Base-by-base conservation (phyloP, 1,140 invertebrate species). In the Piezodorus guildinii region DNA sequence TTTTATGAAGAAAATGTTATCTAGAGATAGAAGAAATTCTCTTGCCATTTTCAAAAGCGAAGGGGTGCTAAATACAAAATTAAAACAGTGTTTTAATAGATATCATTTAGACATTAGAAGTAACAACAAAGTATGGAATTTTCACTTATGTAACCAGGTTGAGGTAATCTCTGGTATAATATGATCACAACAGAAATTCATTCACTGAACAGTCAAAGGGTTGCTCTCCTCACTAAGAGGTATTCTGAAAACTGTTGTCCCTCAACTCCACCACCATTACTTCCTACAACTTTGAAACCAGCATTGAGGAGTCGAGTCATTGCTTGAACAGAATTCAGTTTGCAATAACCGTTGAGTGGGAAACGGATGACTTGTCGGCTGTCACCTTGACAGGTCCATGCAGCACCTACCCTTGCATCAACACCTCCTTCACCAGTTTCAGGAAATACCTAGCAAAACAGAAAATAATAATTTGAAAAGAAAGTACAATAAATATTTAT, bases 171-270 rank as follows among this genome's bases (percentile, higher is more conserved):
- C 34, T 39, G 34, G 3, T 39, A 39, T 39, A 10, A 39, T 39
- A 10, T 6, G 34, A 39, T 39, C 34, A 39, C 34, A 39, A 39
- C 6, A 39, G 1, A 39, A 10, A 39, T 39, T 49, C 15, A 15
- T n/a, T n/a, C 45, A 46, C 15, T 46, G n/a, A 49, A 49, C 19
- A 49, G 46, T 56, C 52, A 56, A 23, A 56, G 52, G 1, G 25
- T 25, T 3, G 30, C 30, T n/a, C 62, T 70, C 66, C 87, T 77
- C 21, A 88, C 83, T 73, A 94, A 90, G 63, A 95, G 78, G 76
- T 94, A 95, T 75, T 94, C 91, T 70, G 88, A 92, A 77, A 93
- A 94, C 74, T 94, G 90, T 72, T 94, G 91, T 1, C 89, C 89
- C 71, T 94, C 91, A 14, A 93, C 90, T 10, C 90, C 90, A 10